A percentile compares a stretch with the other conserved stretches of the same genome.
phyloP scores from a whole-genome alignment of 2,113 vertebrate genomes.

The Malurus alboscapulatus region DNA sequence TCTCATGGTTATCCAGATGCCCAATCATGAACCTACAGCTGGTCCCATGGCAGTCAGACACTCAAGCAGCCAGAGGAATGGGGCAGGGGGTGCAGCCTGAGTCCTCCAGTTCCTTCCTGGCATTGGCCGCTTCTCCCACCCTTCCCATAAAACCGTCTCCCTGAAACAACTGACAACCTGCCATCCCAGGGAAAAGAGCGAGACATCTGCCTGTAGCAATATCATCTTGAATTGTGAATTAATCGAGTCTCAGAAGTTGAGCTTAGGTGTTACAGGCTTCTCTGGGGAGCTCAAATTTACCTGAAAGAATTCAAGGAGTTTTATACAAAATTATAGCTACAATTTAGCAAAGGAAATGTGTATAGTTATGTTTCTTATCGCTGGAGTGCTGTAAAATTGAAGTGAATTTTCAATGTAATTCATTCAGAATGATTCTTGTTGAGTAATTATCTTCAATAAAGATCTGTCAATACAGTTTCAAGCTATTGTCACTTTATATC shows the following conservation, averaged over 20 bases:
- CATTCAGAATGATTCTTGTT: constrained; percentile 59
- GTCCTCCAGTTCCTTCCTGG: background rate
- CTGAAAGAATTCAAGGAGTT: constrained; percentile 47
- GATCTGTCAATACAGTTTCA: constrained; percentile 53
- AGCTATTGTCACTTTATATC: constrained; percentile 62
- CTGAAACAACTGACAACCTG: constrained; percentile 8
- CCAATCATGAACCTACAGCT: accelerated
- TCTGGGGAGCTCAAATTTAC: constrained; percentile 59
- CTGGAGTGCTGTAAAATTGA: constrained; percentile 53
- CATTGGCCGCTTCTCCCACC: background rate
- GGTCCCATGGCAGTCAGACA: background rate
- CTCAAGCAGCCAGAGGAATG: background rate
- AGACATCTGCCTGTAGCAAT: constrained; percentile 6
- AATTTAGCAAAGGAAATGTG: constrained; percentile 20
- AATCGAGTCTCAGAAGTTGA: constrained; percentile 43
- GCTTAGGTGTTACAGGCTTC: constrained; percentile 59
- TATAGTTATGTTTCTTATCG: background rate
- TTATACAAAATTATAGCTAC: constrained; percentile 40
- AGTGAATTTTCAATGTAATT: constrained; percentile 44
- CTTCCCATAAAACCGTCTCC: background rate
- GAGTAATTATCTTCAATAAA: constrained; percentile 67
- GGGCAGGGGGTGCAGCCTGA: background rate
- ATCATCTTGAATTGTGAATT: constrained; percentile 34
- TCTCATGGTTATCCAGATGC: background rate
- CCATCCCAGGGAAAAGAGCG: background rate